A percentile compares a stretch with the other conserved stretches of the same genome.
Evolutionary conservation across 2,113 vertebrate genomes (phyloP).

Genomic region (Etia nguti): DNA sequence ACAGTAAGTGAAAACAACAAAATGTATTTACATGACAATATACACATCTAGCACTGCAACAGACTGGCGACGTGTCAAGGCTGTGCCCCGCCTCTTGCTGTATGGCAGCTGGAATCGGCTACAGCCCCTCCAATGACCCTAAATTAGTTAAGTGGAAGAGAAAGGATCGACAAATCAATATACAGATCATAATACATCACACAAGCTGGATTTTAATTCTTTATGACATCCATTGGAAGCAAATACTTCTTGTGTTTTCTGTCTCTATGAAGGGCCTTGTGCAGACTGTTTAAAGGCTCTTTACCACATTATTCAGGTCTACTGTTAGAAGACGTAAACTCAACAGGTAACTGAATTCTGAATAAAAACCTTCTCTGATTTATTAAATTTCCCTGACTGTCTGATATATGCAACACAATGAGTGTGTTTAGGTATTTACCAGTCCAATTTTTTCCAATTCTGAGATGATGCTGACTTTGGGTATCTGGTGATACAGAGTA

Average conservation of each 20-base stretch:
- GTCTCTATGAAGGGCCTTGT: background rate
- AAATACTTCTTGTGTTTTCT: background rate
- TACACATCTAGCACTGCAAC: background rate
- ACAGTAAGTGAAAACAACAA: background rate
- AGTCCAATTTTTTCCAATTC: background rate
- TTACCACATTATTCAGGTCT: background rate
- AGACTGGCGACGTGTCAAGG: no score
- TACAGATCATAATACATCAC: background rate
- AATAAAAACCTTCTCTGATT: background rate
- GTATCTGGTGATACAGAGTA: background rate
- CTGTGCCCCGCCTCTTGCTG: no score
- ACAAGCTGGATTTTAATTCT: background rate
- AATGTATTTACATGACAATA: background rate
- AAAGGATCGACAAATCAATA: background rate
- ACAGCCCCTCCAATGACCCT: no score
- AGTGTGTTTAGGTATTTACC: background rate
- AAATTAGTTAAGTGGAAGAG: no score
- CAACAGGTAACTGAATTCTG: background rate
- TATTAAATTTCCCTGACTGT: background rate
- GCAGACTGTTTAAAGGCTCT: background rate
- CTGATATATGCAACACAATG: background rate
- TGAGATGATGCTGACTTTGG: background rate
- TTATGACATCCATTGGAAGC: background rate
- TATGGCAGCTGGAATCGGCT: no score
- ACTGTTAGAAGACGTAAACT: background rate